Evolutionary conservation across 2,113 vertebrate genomes (phyloP).

Genomic region (Rostratula benghalensis): DNA sequence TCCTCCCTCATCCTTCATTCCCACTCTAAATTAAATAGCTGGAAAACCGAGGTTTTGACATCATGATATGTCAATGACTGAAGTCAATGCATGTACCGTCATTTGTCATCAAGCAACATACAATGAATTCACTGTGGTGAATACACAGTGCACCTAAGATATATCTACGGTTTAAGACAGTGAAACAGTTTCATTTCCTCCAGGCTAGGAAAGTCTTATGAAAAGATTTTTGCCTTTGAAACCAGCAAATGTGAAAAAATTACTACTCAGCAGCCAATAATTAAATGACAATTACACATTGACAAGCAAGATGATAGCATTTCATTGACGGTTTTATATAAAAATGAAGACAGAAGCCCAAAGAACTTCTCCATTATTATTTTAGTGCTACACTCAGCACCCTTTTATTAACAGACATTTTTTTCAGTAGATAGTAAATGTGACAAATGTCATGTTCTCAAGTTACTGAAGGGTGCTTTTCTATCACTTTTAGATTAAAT

Average conservation of each 20-base stretch:
- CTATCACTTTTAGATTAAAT: not conserved
- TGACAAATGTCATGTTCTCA: not conserved
- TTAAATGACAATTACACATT: slow-evolving; percentile 24
- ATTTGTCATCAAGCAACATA: not conserved
- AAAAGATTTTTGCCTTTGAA: not conserved
- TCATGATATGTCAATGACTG: accelerated
- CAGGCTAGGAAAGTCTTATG: not conserved
- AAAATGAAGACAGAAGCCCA: slow-evolving; percentile 12
- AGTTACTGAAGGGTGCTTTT: slow-evolving; percentile 16
- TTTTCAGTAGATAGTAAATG: not conserved
- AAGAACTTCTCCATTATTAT: not conserved
- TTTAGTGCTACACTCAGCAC: not conserved
- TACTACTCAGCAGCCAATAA: not conserved
- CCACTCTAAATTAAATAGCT: not conserved
- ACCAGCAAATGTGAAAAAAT: not conserved
- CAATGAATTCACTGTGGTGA: not conserved
- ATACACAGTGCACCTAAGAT: not conserved
- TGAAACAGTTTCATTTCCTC: not conserved
- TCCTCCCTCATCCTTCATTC: not conserved
- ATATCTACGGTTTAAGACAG: not conserved
- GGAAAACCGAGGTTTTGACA: not conserved
- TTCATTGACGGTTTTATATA: not conserved
- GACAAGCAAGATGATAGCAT: not conserved
- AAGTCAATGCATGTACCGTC: not conserved
- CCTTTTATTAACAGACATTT: slow-evolving; percentile 10